Evolutionary conservation across 1,140 invertebrate species (phyloP).

Genomic region (Drosophila orena): DNA sequence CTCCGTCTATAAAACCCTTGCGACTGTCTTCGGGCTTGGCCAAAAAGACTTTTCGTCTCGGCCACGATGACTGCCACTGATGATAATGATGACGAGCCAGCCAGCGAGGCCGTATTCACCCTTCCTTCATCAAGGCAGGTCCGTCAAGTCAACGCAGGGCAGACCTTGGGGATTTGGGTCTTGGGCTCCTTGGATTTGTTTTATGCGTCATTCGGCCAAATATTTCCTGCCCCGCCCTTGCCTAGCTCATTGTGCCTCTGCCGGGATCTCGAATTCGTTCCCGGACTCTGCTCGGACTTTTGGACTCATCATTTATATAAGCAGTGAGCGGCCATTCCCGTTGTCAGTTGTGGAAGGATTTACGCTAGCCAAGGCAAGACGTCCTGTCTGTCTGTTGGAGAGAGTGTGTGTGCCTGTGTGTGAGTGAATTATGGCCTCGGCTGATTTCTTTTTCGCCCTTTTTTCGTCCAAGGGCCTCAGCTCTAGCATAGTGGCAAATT

Average conservation of each 20-base stretch:
- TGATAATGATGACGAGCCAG: conserved; percentile 59
- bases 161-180: conserved; percentile 22
- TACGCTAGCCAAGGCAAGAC: conserved; percentile 58
- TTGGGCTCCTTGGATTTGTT: conserved; percentile 67
- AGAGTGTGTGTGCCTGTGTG: conserved; percentile 49
- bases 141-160: conserved; percentile 60
- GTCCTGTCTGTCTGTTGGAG: conserved; percentile 16
- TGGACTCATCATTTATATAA: conserved; percentile 82
- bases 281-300: conserved; percentile 35
- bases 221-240: conserved; percentile 65
- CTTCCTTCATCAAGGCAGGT: conserved; percentile 57
- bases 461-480: conserved; percentile 16
- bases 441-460: conserved; percentile 77
- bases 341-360: conserved; percentile 79
- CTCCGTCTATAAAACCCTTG: neutral
- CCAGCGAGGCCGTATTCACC: conserved; percentile 12
- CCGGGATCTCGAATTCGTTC: conserved; percentile 14
- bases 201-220: conserved; percentile 76
- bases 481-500: conserved; percentile 76
- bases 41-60: conserved; percentile 63
- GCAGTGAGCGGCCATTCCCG: conserved; percentile 75
- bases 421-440: conserved; percentile 80
- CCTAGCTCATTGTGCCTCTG: conserved; percentile 72
- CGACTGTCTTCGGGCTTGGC: conserved; percentile 68
- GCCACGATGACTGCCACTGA: conserved; percentile 62